Evolutionary conservation across 2,888 invertebrate species (phyloP), one percentile per base, ranked within the genome.

Genomic region (Patella depressa): DNA sequence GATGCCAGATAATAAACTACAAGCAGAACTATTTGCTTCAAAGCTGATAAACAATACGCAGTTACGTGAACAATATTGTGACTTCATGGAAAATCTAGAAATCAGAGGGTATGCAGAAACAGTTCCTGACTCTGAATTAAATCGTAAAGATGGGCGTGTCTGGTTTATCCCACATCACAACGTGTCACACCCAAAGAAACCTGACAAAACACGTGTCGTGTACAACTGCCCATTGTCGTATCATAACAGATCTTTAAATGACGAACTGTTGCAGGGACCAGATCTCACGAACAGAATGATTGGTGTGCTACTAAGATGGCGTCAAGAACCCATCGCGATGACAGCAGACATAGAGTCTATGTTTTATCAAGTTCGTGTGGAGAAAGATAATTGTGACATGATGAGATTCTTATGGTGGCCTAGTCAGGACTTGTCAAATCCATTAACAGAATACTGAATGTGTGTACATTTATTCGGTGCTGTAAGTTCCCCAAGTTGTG

Each of bases 271-370:
- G 14, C 80, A 78, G 54, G 85, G 85, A 3, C 83, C 85, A 14
- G 83, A 85, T 73, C 77, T 84, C 5, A 81, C 76, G 14, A 84
- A 84, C 57, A 82, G 72, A 29, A 74, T 84, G 34, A 17, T 84
- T 19, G 84, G 81, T 12, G 83, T 80, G 14, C 71, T 84, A 17
- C 54, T 79, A 3, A 74, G 81, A 53, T 84, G 84, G 65, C 45
- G 84, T 53, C 72, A 83, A 69, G 79, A 84, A 55, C 73, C 73
- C 17, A 72, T 82, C 17, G 83, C 80, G 29, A 29, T 84, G 0
- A 82, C 78, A 70, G 81, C 77, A 2, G 82, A 82, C 73, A 81
- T 81, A 29, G 80, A 83, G n/a, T 77, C 69, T 69, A 82, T 81
- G 80, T 79, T 80, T 34, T 75, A 76, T 72, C 82, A 82, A 57